These are phyloP conservation scores for Himalopsyche anomala DNA, from an alignment of 2,888 invertebrate species.

Conservation along the genomic window DNA sequence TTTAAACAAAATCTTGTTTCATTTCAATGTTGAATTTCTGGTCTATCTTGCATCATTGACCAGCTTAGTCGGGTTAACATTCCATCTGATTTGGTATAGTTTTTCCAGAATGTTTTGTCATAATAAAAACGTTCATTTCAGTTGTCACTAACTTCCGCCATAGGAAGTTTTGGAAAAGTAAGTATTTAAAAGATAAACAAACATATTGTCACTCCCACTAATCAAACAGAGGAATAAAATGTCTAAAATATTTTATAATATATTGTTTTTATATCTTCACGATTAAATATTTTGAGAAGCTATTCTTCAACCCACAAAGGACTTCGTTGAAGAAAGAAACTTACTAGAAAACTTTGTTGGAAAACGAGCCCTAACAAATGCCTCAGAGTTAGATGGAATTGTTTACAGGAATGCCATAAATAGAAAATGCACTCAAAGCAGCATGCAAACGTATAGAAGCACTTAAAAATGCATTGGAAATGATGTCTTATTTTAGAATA, in stretches of 20 bases:
- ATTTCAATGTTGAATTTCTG: too few relatives aligned
- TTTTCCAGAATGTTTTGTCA: too few relatives aligned
- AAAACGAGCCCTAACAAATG: not conserved
- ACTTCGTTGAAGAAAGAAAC: not conserved
- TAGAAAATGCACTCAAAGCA: conserved; percentile 25
- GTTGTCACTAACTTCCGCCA: too few relatives aligned
- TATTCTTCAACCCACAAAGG: not conserved
- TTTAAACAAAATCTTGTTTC: too few relatives aligned
- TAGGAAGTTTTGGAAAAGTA: too few relatives aligned
- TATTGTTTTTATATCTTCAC: not conserved
- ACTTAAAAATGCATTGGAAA: conserved; percentile 20
- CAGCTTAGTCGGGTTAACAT: too few relatives aligned
- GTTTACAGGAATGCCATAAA: conserved; percentile 22
- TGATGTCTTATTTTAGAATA: not conserved
- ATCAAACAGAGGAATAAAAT: not conserved
- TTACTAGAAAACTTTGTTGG: not conserved
- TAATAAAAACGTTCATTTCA: too few relatives aligned
- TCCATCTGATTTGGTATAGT: too few relatives aligned
- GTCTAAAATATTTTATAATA: not conserved
- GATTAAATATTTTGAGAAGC: not conserved
- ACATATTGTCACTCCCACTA: too few relatives aligned
- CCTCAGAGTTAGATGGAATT: conserved; percentile 2
- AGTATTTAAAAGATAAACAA: too few relatives aligned
- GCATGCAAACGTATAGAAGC: not conserved
- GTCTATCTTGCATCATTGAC: too few relatives aligned